These are phyloP conservation scores for Habroteleia sp. DNA, from an alignment of 2,888 invertebrate species.

Conservation along the genomic window DNA sequence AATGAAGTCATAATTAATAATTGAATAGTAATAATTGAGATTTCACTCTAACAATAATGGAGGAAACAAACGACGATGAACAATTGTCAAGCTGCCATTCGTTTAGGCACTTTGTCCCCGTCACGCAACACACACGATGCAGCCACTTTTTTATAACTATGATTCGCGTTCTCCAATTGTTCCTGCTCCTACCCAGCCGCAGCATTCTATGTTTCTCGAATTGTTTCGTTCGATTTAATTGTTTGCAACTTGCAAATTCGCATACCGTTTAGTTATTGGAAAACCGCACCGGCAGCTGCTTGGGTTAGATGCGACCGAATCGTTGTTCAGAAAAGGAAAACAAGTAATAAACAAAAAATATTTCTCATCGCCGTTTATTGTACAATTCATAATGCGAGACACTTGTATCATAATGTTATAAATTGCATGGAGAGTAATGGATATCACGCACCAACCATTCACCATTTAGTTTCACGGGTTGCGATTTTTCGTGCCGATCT, in stretches of 20 bases:
- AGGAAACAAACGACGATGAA: conserved; percentile 45
- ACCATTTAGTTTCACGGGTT: conserved; percentile 17
- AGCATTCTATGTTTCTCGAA: neutral
- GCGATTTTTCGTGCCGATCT: conserved; percentile 56
- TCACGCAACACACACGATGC: conserved; percentile 29
- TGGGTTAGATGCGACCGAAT: conserved; percentile 23
- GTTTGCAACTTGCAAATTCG: neutral
- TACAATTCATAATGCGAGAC: conserved; percentile 41
- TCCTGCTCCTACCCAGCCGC: neutral
- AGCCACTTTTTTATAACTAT: conserved; percentile 43
- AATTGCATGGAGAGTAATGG: conserved; percentile 40
- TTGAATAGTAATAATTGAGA: conserved; percentile 52
- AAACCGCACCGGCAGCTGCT: conserved; percentile 22
- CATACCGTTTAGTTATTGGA: neutral
- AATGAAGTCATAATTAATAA: conserved; percentile 69
- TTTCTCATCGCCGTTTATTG: conserved; percentile 44
- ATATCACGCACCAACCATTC: conserved; percentile 33
- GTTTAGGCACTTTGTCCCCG: conserved; percentile 53
- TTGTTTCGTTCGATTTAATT: neutral
- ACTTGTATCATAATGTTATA: conserved; percentile 59
- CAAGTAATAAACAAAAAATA: conserved; percentile 13
- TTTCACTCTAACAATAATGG: conserved; percentile 48
- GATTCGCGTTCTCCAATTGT: conserved; percentile 31
- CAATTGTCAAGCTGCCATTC: conserved; percentile 56
- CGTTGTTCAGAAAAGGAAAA: conserved; percentile 8